phyloP scores from a whole-genome alignment of 1,140 invertebrate species.

The Papilio polytes region DNA sequence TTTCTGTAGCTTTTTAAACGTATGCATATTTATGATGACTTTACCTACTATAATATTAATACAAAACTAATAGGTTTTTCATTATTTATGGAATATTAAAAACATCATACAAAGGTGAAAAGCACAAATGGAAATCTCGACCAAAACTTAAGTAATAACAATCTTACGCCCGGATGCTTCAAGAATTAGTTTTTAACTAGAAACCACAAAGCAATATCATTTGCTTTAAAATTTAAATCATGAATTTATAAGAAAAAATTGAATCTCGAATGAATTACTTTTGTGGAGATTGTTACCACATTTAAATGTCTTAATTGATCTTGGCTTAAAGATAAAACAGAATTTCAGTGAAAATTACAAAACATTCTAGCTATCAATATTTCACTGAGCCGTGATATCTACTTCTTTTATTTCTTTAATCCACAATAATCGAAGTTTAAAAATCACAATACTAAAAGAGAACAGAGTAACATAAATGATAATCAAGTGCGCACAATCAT shows the following conservation, averaged over 20 bases:
- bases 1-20: no score
- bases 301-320: no score
- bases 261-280: no score
- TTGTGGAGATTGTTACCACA: no score
- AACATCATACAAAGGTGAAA: neutral
- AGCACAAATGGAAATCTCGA: neutral
- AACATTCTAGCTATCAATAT: no score
- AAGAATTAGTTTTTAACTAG: constrained; percentile 33
- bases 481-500: constrained; percentile 18
- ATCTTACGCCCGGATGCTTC: neutral
- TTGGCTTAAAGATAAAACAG: no score
- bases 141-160: constrained; percentile 27
- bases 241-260: neutral
- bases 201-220: neutral
- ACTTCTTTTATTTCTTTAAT: neutral
- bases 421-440: neutral
- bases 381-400: no score
- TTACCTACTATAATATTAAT: no score
- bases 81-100: neutral
- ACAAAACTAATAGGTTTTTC: no score
- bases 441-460: neutral
- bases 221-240: neutral
- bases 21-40: no score
- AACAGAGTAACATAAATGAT: constrained; percentile 32
- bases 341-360: no score